These are phyloP conservation scores for Scarus forsteni DNA, from an alignment of 2,797 vertebrate species.

Conservation along the genomic window DNA sequence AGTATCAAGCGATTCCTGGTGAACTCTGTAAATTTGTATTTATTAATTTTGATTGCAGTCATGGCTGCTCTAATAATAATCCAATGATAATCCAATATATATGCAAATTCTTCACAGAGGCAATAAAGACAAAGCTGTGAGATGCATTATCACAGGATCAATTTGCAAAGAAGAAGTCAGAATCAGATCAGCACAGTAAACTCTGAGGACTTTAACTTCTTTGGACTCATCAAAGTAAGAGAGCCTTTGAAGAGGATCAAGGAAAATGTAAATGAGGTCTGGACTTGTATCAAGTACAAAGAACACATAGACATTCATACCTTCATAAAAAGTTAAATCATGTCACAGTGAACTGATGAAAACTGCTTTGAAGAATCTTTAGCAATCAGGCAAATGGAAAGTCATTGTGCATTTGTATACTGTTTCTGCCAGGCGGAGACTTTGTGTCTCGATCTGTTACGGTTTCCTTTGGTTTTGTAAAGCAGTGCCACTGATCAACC, in stretches of 20 bases:
- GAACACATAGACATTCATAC: constrained; percentile 38
- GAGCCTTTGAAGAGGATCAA: constrained; percentile 62
- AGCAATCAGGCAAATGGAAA: neutral
- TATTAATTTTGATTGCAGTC: constrained; percentile 53
- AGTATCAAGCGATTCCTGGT: constrained; percentile 32
- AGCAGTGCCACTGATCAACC: no score
- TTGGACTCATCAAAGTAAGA: constrained; percentile 56
- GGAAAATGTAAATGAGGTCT: constrained; percentile 61
- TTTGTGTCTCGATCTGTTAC: no score
- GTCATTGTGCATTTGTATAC: neutral
- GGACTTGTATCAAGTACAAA: constrained; percentile 54
- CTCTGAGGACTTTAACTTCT: constrained; percentile 53
- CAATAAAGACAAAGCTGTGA: constrained; percentile 59
- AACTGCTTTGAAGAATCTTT: neutral
- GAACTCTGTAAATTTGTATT: constrained; percentile 36
- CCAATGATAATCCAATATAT: constrained; percentile 69
- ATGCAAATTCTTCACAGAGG: constrained; percentile 66
- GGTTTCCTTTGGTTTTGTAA: no score
- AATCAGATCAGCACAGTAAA: constrained; percentile 56
- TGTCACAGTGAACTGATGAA: neutral
- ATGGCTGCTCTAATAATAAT: constrained; percentile 53
- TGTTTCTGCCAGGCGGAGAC: no score
- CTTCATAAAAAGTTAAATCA: constrained; percentile 38
- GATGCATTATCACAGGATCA: constrained; percentile 74
- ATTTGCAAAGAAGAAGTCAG: constrained; percentile 55